Conservation (phyloP, 2,797 vertebrate genomes). For the Falco berigora region DNA sequence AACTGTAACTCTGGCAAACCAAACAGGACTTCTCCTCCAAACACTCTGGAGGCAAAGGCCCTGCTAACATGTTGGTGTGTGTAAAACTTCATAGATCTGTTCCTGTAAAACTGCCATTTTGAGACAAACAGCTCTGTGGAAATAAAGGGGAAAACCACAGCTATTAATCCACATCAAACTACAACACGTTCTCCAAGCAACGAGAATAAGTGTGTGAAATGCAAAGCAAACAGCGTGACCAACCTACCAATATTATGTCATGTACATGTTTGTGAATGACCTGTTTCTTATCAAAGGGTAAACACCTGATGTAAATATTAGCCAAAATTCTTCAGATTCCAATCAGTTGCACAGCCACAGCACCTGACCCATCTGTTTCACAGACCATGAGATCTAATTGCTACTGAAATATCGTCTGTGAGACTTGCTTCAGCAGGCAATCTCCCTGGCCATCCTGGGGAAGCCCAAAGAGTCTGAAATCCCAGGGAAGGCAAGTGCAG, state of each 20-base stretch:
- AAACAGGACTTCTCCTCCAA: not conserved
- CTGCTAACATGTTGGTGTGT: not conserved
- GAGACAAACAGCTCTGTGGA: not conserved
- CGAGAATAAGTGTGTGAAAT: not conserved
- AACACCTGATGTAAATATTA: conserved; percentile 62
- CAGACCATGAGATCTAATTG: not conserved
- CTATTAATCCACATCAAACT: not conserved
- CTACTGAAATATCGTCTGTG: not conserved
- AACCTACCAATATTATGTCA: conserved; percentile 31
- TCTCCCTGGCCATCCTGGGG: not conserved
- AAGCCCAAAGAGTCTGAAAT: not conserved
- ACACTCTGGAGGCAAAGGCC: rapidly evolving
- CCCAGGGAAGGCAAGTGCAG: too few relatives aligned
- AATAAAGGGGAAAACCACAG: not conserved
- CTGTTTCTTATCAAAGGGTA: conserved; percentile 63
- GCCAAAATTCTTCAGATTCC: conserved; percentile 62
- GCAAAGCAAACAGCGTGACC: conserved; percentile 50
- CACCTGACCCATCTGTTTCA: not conserved
- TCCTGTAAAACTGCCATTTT: not conserved
- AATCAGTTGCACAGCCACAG: not conserved
- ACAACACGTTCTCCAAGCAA: not conserved
- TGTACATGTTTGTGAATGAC: conserved; percentile 38
- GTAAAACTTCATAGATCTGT: not conserved
- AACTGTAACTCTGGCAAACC: not conserved
- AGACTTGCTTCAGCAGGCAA: too few relatives aligned